A percentile compares a stretch with the other conserved stretches of the same genome.
These are phyloP conservation scores for Trichomalopsis sarcophagae DNA, from an alignment of 1,140 invertebrate species.

Conservation along the genomic window DNA sequence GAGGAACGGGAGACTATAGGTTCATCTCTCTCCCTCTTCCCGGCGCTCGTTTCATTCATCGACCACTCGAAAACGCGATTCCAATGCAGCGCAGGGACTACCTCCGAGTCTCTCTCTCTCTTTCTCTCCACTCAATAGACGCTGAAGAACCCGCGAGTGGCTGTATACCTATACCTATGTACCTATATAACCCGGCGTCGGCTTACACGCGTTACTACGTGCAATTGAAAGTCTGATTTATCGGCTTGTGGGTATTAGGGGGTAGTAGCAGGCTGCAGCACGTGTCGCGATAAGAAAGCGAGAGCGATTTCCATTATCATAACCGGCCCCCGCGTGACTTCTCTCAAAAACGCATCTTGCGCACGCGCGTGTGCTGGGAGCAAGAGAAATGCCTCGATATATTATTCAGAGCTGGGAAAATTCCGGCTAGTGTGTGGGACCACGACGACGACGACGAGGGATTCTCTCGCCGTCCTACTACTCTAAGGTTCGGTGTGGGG, in stretches of 20 bases:
- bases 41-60: constrained; percentile 2
- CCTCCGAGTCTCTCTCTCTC: neutral
- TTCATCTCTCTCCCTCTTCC: neutral
- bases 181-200: neutral
- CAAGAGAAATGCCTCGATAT: constrained; percentile 11
- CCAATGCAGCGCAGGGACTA: constrained; percentile 12
- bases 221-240: constrained; percentile 32
- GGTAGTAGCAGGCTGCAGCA: constrained; percentile 1
- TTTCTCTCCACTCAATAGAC: neutral
- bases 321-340: neutral
- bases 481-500: too few relatives aligned
- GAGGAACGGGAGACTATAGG: neutral
- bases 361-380: neutral
- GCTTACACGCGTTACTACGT: neutral
- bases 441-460: neutral
- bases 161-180: neutral
- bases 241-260: neutral
- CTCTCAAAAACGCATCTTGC: constrained; percentile 11
- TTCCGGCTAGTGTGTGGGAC: neutral
- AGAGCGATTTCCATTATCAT: constrained; percentile 23
- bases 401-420: constrained; percentile 1
- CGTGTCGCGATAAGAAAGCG: constrained; percentile 32
- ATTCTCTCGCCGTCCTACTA: neutral
- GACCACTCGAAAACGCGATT: neutral
- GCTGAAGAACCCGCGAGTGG: neutral